A percentile compares a stretch with the other conserved stretches of the same genome.
phyloP scores from a whole-genome alignment of 2,113 vertebrate genomes.

The Albula glossodonta region DNA sequence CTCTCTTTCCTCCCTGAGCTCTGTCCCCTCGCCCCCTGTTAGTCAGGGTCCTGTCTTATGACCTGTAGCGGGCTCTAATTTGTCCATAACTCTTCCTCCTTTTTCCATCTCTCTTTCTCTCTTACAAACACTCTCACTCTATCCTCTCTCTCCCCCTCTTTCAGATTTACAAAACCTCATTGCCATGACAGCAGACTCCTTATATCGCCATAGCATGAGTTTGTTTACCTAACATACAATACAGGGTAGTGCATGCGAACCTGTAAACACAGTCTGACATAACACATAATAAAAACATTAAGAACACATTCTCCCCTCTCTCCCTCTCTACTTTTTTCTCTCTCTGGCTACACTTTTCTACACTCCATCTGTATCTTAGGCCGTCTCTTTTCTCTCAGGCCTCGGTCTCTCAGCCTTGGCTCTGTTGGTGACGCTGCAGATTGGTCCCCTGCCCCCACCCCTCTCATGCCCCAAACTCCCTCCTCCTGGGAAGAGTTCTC shows the following conservation, averaged over 20 bases:
- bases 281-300: too few species aligned
- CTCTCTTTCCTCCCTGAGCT: neutral
- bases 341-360: neutral
- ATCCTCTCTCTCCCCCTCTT: neutral
- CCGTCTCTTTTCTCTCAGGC: neutral
- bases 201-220: too few species aligned
- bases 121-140: constrained; percentile 23
- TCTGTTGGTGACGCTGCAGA: neutral
- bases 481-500: constrained; percentile 18
- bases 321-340: neutral
- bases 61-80: neutral
- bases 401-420: neutral
- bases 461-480: neutral
- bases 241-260: too few species aligned
- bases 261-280: neutral
- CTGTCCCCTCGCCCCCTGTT: neutral
- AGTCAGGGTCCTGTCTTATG: constrained; percentile 3
- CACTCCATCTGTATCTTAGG: too few species aligned
- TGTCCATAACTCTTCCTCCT: neutral
- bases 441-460: neutral
- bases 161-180: too few species aligned
- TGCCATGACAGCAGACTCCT: too few species aligned
- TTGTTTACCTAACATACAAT: too few species aligned
- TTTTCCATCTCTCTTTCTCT: neutral
- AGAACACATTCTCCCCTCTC: constrained; percentile 28